phyloP scores from a whole-genome alignment of 2,113 vertebrate species.

The Leptosomus discolor region DNA sequence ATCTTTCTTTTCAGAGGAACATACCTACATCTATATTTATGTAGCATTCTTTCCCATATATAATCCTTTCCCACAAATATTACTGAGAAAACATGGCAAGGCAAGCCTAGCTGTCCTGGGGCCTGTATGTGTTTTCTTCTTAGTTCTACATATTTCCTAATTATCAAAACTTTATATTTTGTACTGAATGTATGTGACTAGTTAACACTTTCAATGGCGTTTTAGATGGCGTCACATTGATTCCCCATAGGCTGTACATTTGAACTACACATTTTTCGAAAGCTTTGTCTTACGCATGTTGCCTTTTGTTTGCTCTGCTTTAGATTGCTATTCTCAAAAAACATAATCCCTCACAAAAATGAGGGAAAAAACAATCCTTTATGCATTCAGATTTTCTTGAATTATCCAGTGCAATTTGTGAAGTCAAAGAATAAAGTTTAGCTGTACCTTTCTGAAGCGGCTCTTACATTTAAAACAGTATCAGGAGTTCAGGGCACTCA shows the following conservation, averaged over 20 bases:
- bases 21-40: too few species aligned
- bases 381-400: not conserved
- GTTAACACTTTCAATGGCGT: not conserved
- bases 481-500: not conserved
- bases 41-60: not conserved
- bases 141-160: not conserved
- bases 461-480: constrained; percentile 23
- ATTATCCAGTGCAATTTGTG: not conserved
- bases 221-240: not conserved
- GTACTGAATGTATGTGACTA: not conserved
- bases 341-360: not conserved
- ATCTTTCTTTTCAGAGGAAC: not conserved
- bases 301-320: not conserved
- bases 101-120: not conserved
- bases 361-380: not conserved
- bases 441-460: not conserved
- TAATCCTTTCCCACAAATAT: not conserved
- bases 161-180: not conserved
- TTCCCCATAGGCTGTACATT: not conserved
- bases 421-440: not conserved
- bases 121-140: not conserved
- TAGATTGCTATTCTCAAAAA: not conserved
- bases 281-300: not conserved
- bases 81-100: not conserved
- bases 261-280: not conserved